Conservation (phyloP, 2,888 invertebrate species). For the Poecilobothrus nobilitatus region DNA sequence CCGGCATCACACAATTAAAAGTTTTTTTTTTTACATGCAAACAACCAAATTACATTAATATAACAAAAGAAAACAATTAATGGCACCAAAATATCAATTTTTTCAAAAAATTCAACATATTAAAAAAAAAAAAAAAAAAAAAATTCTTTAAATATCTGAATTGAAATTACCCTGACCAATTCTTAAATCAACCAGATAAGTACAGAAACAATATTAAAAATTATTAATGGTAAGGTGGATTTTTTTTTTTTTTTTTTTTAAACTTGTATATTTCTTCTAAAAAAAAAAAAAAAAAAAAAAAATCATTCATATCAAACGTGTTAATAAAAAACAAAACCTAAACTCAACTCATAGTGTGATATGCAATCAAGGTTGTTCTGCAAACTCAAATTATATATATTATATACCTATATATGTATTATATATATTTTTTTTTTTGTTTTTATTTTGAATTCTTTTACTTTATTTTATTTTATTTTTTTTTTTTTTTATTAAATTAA, state of each 20-base stretch:
- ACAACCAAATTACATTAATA: background rate
- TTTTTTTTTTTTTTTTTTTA: too few relatives aligned
- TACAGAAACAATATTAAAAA: background rate
- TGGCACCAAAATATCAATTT: too few relatives aligned
- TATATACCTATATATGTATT: too few relatives aligned
- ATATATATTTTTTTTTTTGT: too few relatives aligned
- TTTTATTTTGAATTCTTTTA: too few relatives aligned
- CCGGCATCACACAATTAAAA: background rate
- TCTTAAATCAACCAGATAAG: background rate
- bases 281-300: too few relatives aligned
- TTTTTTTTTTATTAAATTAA: background rate
- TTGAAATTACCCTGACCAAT: slow-evolving; percentile 1
- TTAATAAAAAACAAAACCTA: background rate
- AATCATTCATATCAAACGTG: background rate
- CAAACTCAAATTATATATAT: slow-evolving; percentile 5
- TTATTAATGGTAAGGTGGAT: background rate
- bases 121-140: background rate
- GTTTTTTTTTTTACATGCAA: background rate
- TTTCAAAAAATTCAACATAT: background rate
- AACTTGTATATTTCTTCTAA: too few relatives aligned
- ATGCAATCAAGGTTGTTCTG: background rate
- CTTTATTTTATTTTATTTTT: background rate
- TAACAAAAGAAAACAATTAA: too few relatives aligned
- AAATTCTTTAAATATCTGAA: background rate
- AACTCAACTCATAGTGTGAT: background rate